Evolutionary conservation across 2,113 vertebrate species (phyloP), one percentile per base, ranked within the genome.

Genomic region (Okapia johnstoni): DNA sequence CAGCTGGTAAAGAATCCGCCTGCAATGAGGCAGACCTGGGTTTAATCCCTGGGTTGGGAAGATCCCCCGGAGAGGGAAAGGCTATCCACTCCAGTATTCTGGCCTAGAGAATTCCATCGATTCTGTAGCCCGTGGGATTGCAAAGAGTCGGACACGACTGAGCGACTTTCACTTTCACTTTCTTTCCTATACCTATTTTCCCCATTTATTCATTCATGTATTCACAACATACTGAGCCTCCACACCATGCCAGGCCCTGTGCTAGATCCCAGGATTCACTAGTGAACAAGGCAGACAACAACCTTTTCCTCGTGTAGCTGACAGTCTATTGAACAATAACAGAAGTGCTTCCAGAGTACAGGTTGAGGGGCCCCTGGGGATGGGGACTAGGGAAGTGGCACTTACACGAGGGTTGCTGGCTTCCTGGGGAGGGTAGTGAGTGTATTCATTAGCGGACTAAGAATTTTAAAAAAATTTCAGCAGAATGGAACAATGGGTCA

Each of bases 181-280:
- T 73, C 66, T 40, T 73, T 54, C 28, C 15, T 48, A 4, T 57
- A 81, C 40, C 50, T 28, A 26, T 73, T 21, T 36, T 6, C 28
- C 12, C 30, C 13, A 6, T 50, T 77, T 58, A 17, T 91, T 94
- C 12, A 77, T 83, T 83, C 36, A n/a, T 85, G 93, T 76, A 58
- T 89, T 86, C 57, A 46, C 43, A 97, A n/a, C 9, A 55, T 55
- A n/a, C 3, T 36, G 91, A 95, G 13, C 43, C 90, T 86, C 54
- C 19, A 4, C 30, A 46, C 23, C 19, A 5, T 48, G 28, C 15
- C 46, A 40, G 36, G 52, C n/a, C 48, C 21, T 85, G 14, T 60
- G 26, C 58, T 73, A 26, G 63, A 46, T 46, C 54, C n/a, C 33
- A 15, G 58, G 58, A 66, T 30, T 46, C 2, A 26, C 17, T n/a